Evolutionary conservation across 2,888 invertebrate genomes (phyloP), one percentile per base, ranked within the genome.

Genomic region (Zelleria hepariella): DNA sequence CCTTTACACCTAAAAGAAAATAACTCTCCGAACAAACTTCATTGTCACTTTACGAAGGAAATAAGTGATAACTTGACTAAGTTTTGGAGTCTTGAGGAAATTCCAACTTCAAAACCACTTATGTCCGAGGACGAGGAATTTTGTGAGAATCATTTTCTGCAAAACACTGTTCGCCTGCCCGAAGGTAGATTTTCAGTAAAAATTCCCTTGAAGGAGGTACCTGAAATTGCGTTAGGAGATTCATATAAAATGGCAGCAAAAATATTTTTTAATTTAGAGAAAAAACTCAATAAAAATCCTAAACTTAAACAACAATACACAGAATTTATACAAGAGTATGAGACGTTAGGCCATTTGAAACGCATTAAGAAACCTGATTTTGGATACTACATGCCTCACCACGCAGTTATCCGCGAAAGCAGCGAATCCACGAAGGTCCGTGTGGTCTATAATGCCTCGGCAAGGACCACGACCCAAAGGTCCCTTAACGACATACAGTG

Each of bases 401-500:
- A 67, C 20, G 63, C 61, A 0, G 66, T 67, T 0, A 26, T 67
- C 0, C 58, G 61, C 1, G 60, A 64, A 23, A n/a, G 32, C 7
- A 62, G 63, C 20, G 66, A 66, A 24, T 64, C 66, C 0, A 67
- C 67, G 0, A 64, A 66, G 20, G 26, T 68, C 0, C 55, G 67
- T 0, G 66, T 68, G 0, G 66, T 70, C 0, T 69, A 67, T 53
- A 64, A 67, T 54, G 67, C 63, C 0, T 66, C 67, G 0, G 65
- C 65, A 3, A 61, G 58, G 1, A 59, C 70, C 2, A 48, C 67
- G 0, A 67, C 66, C 0, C 67, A 67, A 6, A 61, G 51, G 10
- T 62, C 68, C 0, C 15, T 68, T 0, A 70, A 70, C 49, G 65
- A 69, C 32, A 58, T 67, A 0, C 56, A 59, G 48, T 63, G 66